Percentiles rank a stretch among this genome's conserved stretches.
phyloP scores from a whole-genome alignment of 2,888 invertebrate genomes.

The Entomobrya multifasciata region DNA sequence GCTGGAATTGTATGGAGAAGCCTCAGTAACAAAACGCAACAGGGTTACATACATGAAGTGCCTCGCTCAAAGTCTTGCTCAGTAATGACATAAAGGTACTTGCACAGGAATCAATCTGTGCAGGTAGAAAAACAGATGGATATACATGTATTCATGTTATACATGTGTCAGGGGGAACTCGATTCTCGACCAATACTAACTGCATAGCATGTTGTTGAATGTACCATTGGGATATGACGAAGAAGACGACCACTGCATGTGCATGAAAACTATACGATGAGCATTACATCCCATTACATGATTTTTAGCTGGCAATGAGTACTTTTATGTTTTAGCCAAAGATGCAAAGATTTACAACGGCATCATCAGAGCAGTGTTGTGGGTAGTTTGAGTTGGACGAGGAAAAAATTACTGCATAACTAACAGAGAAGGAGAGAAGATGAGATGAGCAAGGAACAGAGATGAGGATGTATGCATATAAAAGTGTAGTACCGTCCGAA shows the following conservation, averaged over 20 bases:
- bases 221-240: constrained; percentile 2
- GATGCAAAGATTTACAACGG: background rate
- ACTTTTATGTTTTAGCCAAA: constrained; percentile 60
- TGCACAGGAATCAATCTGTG: constrained; percentile 78
- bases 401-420: background rate
- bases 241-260: background rate
- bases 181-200: constrained; percentile 53
- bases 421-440: background rate
- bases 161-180: constrained; percentile 70
- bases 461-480: constrained; percentile 17
- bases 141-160: constrained; percentile 37
- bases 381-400: constrained; percentile 4
- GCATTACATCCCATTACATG: constrained; percentile 67
- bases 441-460: constrained; percentile 56
- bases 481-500: constrained; percentile 22
- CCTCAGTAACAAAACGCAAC: constrained; percentile 59
- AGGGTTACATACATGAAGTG: constrained; percentile 76
- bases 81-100: constrained; percentile 79
- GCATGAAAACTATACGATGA: constrained; percentile 24
- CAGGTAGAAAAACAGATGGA: constrained; percentile 76
- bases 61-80: constrained; percentile 79
- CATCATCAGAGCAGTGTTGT: background rate
- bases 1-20: constrained; percentile 37
- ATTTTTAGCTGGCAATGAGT: constrained; percentile 56
- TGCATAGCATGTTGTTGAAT: constrained; percentile 14